Percentiles rank a stretch among this genome's conserved stretches.
Conservation (phyloP, 2,113 vertebrate species). For the Deroptyus accipitrinus region DNA sequence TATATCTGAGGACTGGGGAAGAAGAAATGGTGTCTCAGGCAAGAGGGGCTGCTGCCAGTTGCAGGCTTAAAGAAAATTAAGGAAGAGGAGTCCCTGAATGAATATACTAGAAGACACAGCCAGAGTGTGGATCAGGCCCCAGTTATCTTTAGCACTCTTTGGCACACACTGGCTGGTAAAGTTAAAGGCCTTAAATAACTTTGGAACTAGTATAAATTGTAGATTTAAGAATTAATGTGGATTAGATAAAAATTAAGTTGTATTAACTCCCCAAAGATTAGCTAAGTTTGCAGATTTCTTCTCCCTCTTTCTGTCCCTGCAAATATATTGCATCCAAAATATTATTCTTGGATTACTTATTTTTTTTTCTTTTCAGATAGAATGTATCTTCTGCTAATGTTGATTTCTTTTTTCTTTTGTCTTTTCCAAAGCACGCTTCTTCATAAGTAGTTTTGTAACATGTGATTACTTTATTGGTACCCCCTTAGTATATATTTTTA, state of each 20-base stretch:
- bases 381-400: background rate
- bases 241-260: background rate
- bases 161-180: background rate
- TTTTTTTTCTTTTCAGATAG: background rate
- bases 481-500: background rate
- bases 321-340: background rate
- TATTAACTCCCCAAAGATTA: background rate
- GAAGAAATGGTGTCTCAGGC: background rate
- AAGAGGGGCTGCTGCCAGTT: background rate
- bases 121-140: background rate
- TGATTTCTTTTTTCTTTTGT: background rate
- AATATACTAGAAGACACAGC: background rate
- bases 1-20: background rate
- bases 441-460: background rate
- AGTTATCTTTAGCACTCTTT: constrained; percentile 15
- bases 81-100: background rate
- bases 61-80: background rate
- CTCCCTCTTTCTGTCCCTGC: background rate
- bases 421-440: background rate
- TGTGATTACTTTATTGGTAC: background rate
- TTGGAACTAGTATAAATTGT: background rate
- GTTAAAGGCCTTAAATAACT: constrained; percentile 25
- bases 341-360: background rate
- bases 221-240: background rate
- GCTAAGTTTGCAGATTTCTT: background rate